Conservation (phyloP, 2,797 vertebrate species). For the Setipinna tenuifilis region DNA sequence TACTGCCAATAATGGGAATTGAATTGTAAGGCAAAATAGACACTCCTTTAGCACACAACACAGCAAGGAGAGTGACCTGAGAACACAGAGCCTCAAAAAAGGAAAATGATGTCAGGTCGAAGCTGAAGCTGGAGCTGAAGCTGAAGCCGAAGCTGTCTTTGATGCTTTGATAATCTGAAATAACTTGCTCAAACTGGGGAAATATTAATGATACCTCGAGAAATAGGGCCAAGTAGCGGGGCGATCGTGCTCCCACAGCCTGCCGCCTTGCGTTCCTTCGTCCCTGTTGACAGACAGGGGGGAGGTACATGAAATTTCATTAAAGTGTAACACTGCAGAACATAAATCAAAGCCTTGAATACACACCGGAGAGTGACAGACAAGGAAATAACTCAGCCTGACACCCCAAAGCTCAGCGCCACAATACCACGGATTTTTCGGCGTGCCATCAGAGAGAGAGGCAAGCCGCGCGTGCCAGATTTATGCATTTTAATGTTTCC, state of each 20-base stretch:
- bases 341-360: constrained; percentile 66
- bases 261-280: constrained; percentile 40
- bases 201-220: constrained; percentile 50
- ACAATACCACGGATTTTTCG: constrained; percentile 57
- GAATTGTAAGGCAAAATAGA: background rate
- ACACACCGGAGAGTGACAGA: constrained; percentile 62
- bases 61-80: background rate
- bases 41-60: background rate
- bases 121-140: too few relatives aligned
- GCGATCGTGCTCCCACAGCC: constrained; percentile 37
- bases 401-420: constrained; percentile 55
- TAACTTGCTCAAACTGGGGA: constrained; percentile 31
- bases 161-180: constrained; percentile 8
- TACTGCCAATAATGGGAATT: constrained; percentile 5
- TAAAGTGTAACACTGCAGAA: constrained; percentile 63
- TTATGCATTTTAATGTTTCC: constrained; percentile 52
- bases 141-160: too few relatives aligned
- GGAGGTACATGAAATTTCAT: constrained; percentile 65
- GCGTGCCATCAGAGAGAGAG: constrained; percentile 54
- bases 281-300: constrained; percentile 58
- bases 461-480: constrained; percentile 50
- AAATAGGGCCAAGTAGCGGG: constrained; percentile 29
- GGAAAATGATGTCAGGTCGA: background rate
- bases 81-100: background rate
- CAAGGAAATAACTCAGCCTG: constrained; percentile 64